These are phyloP conservation scores for Villa cingulata DNA, from an alignment of 2,888 invertebrate genomes.

Conservation along the genomic window DNA sequence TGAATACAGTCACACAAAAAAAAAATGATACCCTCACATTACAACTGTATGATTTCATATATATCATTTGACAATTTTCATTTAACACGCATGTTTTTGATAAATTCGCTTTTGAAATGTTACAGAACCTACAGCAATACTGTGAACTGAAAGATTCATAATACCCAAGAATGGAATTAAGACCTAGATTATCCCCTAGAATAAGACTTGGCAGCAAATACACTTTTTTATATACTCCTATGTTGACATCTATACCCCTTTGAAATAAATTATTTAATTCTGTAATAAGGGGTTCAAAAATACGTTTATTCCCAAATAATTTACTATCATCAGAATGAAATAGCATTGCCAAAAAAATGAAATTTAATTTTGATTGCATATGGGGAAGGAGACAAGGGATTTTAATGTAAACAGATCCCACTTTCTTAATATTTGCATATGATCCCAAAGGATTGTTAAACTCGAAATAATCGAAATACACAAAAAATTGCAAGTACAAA, in stretches of 20 bases:
- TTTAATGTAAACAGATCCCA: conserved; percentile 1
- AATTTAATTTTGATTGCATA: not conserved
- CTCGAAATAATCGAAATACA: not conserved
- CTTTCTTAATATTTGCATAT: not conserved
- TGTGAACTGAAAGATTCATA: not conserved
- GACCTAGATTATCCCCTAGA: conserved; percentile 3
- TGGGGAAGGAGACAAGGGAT: not conserved
- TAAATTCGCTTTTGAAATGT: not conserved
- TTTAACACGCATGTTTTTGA: too few relatives aligned
- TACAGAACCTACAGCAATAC: not conserved
- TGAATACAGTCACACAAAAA: too few relatives aligned
- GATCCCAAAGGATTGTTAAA: not conserved
- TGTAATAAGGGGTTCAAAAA: not conserved
- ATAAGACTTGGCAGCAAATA: not conserved
- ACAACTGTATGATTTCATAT: not conserved
- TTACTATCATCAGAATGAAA: conserved; percentile 4
- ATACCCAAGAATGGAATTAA: conserved; percentile 1
- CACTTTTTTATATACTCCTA: not conserved
- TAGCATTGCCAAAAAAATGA: not conserved
- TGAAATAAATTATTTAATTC: not conserved
- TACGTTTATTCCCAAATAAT: conserved; percentile 4
- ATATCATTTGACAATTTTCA: not conserved
- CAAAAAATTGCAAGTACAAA: not conserved
- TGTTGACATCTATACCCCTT: not conserved
- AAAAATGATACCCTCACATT: too few relatives aligned